phyloP scores from a whole-genome alignment of 2,888 invertebrate genomes.

The Coleophora deauratella region DNA sequence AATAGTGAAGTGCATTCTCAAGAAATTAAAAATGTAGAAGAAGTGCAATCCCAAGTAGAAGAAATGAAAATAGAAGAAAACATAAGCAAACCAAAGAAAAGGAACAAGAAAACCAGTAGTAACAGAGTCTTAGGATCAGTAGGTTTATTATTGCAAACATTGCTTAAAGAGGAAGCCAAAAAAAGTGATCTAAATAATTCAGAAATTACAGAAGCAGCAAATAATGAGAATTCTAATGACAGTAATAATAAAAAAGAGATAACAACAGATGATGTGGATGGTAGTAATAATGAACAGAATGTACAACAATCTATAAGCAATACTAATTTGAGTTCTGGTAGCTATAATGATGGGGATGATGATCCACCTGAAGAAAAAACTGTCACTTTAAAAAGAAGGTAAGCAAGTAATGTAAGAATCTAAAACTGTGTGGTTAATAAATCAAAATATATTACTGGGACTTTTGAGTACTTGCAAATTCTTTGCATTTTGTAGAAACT shows the following conservation, averaged over 20 bases:
- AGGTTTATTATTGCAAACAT: slow-evolving; percentile 71
- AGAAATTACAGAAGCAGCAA: slow-evolving; percentile 37
- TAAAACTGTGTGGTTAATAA: background rate
- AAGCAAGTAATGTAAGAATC: slow-evolving; percentile 8
- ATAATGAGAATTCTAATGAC: slow-evolving; percentile 22
- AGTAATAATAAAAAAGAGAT: slow-evolving; percentile 18
- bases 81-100: slow-evolving; percentile 32
- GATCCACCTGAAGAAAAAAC: slow-evolving; percentile 68
- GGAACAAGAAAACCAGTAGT: slow-evolving; percentile 36
- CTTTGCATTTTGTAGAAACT: too few relatives aligned
- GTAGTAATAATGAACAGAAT: slow-evolving; percentile 12
- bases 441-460: too few relatives aligned
- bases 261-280: slow-evolving; percentile 17
- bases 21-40: slow-evolving; percentile 56
- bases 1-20: slow-evolving; percentile 64
- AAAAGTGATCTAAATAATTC: slow-evolving; percentile 20
- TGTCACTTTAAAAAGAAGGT: slow-evolving; percentile 73
- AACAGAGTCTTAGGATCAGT: slow-evolving; percentile 64
- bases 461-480: too few relatives aligned
- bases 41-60: slow-evolving; percentile 41
- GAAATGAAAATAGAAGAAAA: slow-evolving; percentile 19
- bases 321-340: slow-evolving; percentile 28
- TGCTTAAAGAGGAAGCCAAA: slow-evolving; percentile 59
- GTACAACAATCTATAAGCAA: slow-evolving; percentile 22
- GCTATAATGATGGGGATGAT: slow-evolving; percentile 57